A percentile compares a stretch with the other conserved stretches of the same genome.
Evolutionary conservation across 2,888 invertebrate species (phyloP).

Genomic region (Ochropleura plecta): DNA sequence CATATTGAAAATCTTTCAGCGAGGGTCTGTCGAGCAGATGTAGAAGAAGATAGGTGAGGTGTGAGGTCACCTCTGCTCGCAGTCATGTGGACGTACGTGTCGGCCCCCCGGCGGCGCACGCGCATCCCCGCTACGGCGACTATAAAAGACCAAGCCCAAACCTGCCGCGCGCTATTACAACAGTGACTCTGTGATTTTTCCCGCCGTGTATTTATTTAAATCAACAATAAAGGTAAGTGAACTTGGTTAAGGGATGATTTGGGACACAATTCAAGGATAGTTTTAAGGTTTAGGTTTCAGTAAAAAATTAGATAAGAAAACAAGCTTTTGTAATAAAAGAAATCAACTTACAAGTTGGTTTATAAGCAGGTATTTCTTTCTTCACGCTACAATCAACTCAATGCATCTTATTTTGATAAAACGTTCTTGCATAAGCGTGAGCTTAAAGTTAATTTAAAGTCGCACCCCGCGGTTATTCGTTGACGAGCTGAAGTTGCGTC

Average conservation of each 20-base stretch:
- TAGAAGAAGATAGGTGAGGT: conserved; percentile 61
- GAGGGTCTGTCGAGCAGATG: conserved; percentile 37
- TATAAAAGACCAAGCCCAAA: conserved; percentile 88
- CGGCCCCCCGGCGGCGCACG: conserved; percentile 77
- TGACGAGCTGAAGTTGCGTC: conserved; percentile 65
- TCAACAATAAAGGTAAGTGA: conserved; percentile 87
- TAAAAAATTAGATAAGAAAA: conserved; percentile 11
- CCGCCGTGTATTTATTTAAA: conserved; percentile 85
- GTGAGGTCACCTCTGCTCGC: conserved; percentile 71
- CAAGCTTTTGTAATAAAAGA: background rate
- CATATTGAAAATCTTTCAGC: conserved; percentile 44
- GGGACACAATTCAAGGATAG: conserved; percentile 37
- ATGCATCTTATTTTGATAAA: conserved; percentile 55
- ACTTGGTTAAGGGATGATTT: conserved; percentile 77
- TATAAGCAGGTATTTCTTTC: conserved; percentile 37
- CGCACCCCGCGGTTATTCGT: conserved; percentile 58
- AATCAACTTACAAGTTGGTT: conserved; percentile 2
- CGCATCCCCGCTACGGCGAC: conserved; percentile 87
- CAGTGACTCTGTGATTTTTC: conserved; percentile 90
- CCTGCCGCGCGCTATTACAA: conserved; percentile 90
- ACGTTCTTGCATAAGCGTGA: conserved; percentile 61
- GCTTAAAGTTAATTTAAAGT: conserved; percentile 61
- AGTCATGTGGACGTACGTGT: conserved; percentile 69
- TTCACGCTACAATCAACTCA: conserved; percentile 40
- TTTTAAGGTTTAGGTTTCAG: conserved; percentile 17